Evolutionary conservation across 2,888 invertebrate genomes (phyloP), one percentile per base, ranked within the genome.

Genomic region (Tetropium fuscum): DNA sequence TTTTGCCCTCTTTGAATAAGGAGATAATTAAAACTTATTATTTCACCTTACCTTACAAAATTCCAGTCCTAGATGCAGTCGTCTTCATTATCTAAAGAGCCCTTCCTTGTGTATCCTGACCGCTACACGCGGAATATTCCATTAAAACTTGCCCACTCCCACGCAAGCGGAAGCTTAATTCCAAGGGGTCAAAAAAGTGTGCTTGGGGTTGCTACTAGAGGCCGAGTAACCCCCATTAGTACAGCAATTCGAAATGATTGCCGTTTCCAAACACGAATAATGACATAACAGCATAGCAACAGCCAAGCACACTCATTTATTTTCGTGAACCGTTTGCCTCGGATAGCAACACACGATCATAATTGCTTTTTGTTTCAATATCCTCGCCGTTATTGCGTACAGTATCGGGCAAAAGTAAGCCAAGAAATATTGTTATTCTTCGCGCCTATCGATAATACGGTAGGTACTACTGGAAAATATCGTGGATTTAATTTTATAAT

Each of bases 231-330:
- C 11, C 47, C 47, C 47, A 47, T 47, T 34, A 34, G 32, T 34
- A 47, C 18, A 34, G 32, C 47, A 34, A 47, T 47, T 32, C 19
- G 34, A 19, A 47, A 47, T 47, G 47, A 47, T 47, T 25, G 47
- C 47, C 34, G 18, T 32, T 47, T 20, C 18, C 19, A 34, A 47
- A 47, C 47, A 34, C 32, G 32, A 34, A 47, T 47, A 47, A 47
- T 34, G 47, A 47, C 47, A 47, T 18, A 32, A 32, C 47, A 34
- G 47, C 47, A 11, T 47, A 47, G 47, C 47, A 47, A 47, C 34
- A 47, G 47, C 6, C 10, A n/a, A n/a, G n/a, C 41, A 38, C 38
- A 38, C 38, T 38, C 38, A 38, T 38, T 38, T 38, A 38, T 38
- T 38, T 38, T 18, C 38, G 38, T 38, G 38, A 38, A 19, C 38